Evolutionary conservation across 2,888 invertebrate genomes (phyloP), one percentile per base, ranked within the genome.

Genomic region (Opisthograptis luteolata): DNA sequence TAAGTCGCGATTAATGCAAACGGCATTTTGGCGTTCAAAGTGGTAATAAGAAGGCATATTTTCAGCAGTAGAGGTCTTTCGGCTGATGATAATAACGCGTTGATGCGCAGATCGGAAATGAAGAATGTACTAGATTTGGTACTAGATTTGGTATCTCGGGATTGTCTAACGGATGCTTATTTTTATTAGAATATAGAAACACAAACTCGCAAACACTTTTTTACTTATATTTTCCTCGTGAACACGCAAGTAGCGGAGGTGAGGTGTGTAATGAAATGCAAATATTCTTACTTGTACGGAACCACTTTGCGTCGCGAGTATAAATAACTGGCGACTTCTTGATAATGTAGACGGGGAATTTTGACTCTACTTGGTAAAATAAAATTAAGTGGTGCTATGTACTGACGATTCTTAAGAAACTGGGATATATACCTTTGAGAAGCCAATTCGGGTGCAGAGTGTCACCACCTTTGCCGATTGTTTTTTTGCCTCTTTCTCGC

Each of bases 191-290:
- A 17, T 22, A 28, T 12, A n/a, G 9, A 32, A 5, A 24, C 12
- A 36, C 27, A 22, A 19, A 46, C 39, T 39, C 6, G 8, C 9
- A 27, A 13, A 15, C 14, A 25, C 3, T 5, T 22, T 28, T n/a
- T 13, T 14, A 1, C 20, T 6, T 28, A 47, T 2, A 28, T 53
- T 56, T 58, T 61, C 51, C 42, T 7, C 19, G 2, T 31, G 24
- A 40, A 54, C 45, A 52, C 55, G 57, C 39, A 39, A 27, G 37
- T 48, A 57, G 62, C 62, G 53, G 60, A 66, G 67, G 62, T 62
- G 64, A 60, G 67, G 66, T 67, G 61, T 61, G 73, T 81, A 81
- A 83, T 83, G 76, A 79, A 82, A 83, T 82, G 80, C 79, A 84
- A 82, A 82, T 78, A 79, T 73, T 64, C 64, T 68, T 69, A 78